Evolutionary conservation across 2,113 vertebrate species (phyloP), one percentile per base, ranked within the genome.

Genomic region (Hyla sarda): DNA sequence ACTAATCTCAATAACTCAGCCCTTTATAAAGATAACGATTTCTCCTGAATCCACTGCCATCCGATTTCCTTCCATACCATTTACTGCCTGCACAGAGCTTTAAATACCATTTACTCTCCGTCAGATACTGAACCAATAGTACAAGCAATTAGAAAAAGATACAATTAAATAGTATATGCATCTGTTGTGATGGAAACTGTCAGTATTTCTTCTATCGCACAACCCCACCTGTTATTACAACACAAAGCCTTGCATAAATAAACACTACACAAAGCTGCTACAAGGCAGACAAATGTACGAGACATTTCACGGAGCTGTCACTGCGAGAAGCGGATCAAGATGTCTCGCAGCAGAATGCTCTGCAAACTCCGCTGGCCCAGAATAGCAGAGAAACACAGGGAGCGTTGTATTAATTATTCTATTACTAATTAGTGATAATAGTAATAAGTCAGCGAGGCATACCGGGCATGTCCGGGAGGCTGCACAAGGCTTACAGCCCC

Each of bases 381-480:
- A 76, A 9, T 19, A 76, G 32, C 25, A 54, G 74, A 32, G 50
- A 76, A 17, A 54, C 48, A 54, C 48, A 77, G 17, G 16, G 30
- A 52, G 47, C 54, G 2, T 47, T 47, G 48, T 12, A 1, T 54
- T 77, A 60, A 80, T 80, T 62, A 62, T 80, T 45, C 37, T 16
- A 62, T 80, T 47, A 65, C 56, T 41, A 77, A 62, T 62, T 62
- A 47, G 3, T 41, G 41, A 41, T 28, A 16, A 41, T 25, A 65
- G 60, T 25, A 47, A 62, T 25, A 37, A 47, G 58, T 62, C 78
- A 62, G 21, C 41, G 78, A 80, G 60, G 78, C 54, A 62, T 80
- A 17, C 23, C 0, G 34, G 56, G 14, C 56, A 62, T 60, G 58
- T 80, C 14, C 37, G 28, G 0, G 5, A n/a, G 34, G 56, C 54